Base-by-base conservation (phyloP, 1,140 invertebrate genomes). In the Drosophila parvula region DNA sequence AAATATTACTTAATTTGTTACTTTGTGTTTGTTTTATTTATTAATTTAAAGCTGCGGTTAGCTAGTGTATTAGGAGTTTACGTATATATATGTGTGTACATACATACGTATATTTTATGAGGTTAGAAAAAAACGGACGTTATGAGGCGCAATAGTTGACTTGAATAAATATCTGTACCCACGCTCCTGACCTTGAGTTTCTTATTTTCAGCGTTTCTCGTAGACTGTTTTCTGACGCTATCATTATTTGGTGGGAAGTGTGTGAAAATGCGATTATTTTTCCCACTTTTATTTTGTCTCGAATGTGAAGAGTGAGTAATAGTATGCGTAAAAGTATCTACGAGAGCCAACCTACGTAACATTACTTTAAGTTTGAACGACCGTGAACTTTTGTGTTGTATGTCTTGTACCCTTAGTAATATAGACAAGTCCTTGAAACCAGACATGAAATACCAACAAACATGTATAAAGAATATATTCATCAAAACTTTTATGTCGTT, bases 151-250 rank as follows among this genome's bases (percentile, higher is more conserved):
- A 38, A 22, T 53, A 36, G 32, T n/a, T 30, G 8, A 30, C 47
- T 16, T n/a, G n/a, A 22, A 53, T 53, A 38, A 22, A 18, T 53
- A 60, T 16, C 28, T 74, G 73, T 84, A 75, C 86, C 82, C 88
- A 90, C 86, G 82, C 67, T 83, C 74, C 70, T 90, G 86, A 90
- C 86, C 86, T 90, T 90, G 86, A 76, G 79, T 68, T 80, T 65
- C 71, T 86, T 90, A 79, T 86, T 77, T 70, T 44, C 30, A 50
- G 45, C 64, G 63, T 67, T 90, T 89, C 89, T 89, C 47, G 55
- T 69, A 38, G 58, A 64, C 61, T 79, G 30, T 27, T 48, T 34
- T 51, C 67, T 74, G 67, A 48, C 36, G 50, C 76, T 59, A 44
- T 60, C 38, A 81, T 65, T 74, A 79, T 83, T 76, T 43, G 59